Base-by-base conservation (phyloP, 2,113 vertebrate species). In the Symphodus melops region DNA sequence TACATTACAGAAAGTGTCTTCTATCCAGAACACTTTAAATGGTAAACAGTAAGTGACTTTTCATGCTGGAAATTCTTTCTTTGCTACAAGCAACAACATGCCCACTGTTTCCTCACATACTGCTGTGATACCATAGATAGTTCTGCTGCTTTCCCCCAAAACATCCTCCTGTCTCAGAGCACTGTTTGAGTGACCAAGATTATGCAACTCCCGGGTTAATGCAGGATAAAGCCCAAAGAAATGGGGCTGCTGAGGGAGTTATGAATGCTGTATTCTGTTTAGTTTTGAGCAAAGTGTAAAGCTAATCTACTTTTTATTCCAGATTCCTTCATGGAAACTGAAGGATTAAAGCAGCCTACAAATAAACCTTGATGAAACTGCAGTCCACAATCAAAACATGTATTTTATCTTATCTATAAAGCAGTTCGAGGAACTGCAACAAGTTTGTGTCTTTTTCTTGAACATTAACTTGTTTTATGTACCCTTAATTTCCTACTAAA, bases 11-110 rank as follows among this genome's bases (percentile, higher is more conserved):
- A 48, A 48, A 5, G 14, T 17, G 5, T 48, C 46, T 17, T 48
- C 16, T 19, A 17, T 48, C 17, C 9, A 19, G 28, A 53, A 54
- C 28, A 52, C 8, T 52, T 14, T 33, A n/a, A 48, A 25, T 4
- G 3, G 4, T 51, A 37, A 9, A 56, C 23, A 0, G 12, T 14
- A 33, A 9, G 21, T 13, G 42, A 67, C 14, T 28, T 51, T 12
- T 58, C 25, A 25, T 41, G 52, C 16, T 64, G 48, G 12, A 19
- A 66, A 74, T n/a, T 3, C 37, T 37, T 39, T 46, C 2, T 73
- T 66, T 72, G 48, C 52, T 54, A 72, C 88, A 87, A 79, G 88
- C 51, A 60, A 14, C 20, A 79, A 82, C 89, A 86, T 64, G 84
- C 62, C 69, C 9, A 9, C 44, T 71, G 67, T 78, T 83, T 80